These are phyloP conservation scores for Odontomachus brunneus DNA, from an alignment of 1,140 invertebrate species.

Conservation along the genomic window DNA sequence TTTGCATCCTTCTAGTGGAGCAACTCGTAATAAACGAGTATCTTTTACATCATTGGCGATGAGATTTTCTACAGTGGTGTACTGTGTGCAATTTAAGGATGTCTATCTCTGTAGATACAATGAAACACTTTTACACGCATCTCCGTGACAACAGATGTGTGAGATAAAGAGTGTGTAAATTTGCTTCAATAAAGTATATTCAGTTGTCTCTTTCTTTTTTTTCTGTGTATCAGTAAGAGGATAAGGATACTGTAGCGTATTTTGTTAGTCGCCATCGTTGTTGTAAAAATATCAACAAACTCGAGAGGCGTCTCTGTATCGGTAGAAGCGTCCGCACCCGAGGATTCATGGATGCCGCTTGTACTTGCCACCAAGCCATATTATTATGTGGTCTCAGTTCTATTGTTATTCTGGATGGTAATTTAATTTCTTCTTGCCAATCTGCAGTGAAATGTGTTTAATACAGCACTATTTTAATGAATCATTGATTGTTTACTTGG, in stretches of 20 bases:
- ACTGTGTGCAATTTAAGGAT: constrained; percentile 68
- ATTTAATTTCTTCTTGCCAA: constrained; percentile 91
- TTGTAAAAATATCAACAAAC: constrained; percentile 91
- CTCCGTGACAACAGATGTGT: constrained; percentile 30
- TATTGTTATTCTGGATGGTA: constrained; percentile 92
- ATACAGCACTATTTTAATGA: not conserved
- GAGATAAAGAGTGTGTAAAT: constrained; percentile 21
- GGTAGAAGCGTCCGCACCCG: constrained; percentile 90
- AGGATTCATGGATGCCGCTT: constrained; percentile 96
- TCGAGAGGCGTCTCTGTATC: constrained; percentile 90
- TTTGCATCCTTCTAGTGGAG: constrained; percentile 86
- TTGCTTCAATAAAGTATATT: not conserved
- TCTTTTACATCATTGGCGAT: constrained; percentile 67
- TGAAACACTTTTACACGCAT: not conserved
- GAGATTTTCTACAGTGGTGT: constrained; percentile 68
- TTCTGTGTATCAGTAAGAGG: not conserved
- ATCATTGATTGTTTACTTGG: not conserved
- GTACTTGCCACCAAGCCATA: constrained; percentile 93
- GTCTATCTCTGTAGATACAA: not conserved
- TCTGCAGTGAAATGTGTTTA: constrained; percentile 84
- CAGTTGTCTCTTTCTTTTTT: not conserved
- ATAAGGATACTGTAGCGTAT: constrained; percentile 87
- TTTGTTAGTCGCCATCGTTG: constrained; percentile 90
- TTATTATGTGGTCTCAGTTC: constrained; percentile 92
- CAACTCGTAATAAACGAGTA: constrained; percentile 82